A percentile compares a stretch with the other conserved stretches of the same genome.
Conservation (phyloP, 2,113 vertebrate species). For the Platichthys stellatus region DNA sequence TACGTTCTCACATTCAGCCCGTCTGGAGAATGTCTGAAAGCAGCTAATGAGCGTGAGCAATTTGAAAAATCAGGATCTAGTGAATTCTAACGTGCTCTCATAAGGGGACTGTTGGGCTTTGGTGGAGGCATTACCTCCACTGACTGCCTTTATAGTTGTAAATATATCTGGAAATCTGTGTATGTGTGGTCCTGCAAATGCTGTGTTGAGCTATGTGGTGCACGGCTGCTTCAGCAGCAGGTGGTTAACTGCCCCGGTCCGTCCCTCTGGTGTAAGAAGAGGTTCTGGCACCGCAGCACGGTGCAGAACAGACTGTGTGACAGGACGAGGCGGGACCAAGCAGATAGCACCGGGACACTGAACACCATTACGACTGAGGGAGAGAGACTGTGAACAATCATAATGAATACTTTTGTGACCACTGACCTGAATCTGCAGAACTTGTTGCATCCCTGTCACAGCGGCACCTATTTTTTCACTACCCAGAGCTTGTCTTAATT, state of each 20-base stretch:
- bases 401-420: conserved; percentile 28
- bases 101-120: not conserved
- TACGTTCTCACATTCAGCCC: too few species aligned
- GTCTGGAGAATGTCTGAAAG: too few species aligned
- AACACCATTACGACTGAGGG: conserved; percentile 27
- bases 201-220: conserved; percentile 15
- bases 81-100: not conserved
- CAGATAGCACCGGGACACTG: conserved; percentile 34
- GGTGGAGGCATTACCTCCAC: too few species aligned
- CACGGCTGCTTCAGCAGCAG: conserved; percentile 52
- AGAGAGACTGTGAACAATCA: conserved; percentile 19
- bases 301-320: conserved; percentile 48
- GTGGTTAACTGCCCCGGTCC: conserved; percentile 66
- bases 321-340: conserved; percentile 31
- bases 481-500: conserved; percentile 51
- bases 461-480: conserved; percentile 10
- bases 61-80: too few species aligned
- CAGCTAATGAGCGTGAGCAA: too few species aligned
- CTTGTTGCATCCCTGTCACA: conserved; percentile 38
- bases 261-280: conserved; percentile 41
- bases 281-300: conserved; percentile 37
- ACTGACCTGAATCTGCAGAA: conserved; percentile 30
- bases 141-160: not conserved
- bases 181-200: conserved; percentile 31
- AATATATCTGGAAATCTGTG: not conserved